Percentiles rank a stretch among this genome's conserved stretches.
These are phyloP conservation scores for Scaptomyza montana DNA, from an alignment of 1,140 invertebrate species.

Conservation along the genomic window DNA sequence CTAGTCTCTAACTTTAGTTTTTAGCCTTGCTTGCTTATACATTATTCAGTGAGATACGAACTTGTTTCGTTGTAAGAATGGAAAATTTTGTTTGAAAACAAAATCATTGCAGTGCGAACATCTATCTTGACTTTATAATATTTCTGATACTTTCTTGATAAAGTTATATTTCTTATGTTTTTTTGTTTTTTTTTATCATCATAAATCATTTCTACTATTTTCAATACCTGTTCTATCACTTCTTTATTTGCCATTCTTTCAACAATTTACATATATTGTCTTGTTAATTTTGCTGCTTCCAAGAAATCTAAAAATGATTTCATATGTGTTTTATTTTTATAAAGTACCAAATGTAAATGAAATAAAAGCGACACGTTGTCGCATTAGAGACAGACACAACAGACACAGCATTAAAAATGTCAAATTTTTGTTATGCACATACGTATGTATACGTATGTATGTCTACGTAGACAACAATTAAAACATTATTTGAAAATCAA, in stretches of 20 bases:
- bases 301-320: conserved; percentile 4
- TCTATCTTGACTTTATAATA: too few relatives aligned
- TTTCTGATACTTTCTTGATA: too few relatives aligned
- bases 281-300: not conserved
- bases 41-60: conserved; percentile 36
- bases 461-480: conserved; percentile 48
- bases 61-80: conserved; percentile 38
- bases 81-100: conserved; percentile 19
- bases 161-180: too few relatives aligned
- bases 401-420: conserved; percentile 22
- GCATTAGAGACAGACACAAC: conserved; percentile 7
- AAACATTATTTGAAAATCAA: conserved; percentile 15
- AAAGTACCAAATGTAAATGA: conserved; percentile 27
- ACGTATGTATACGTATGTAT: not conserved
- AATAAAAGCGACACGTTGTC: conserved; percentile 42
- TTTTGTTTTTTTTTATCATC: not conserved
- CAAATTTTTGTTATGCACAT: conserved; percentile 35
- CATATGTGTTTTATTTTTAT: conserved; percentile 7
- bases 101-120: conserved; percentile 11
- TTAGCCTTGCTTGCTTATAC: conserved; percentile 23
- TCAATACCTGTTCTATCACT: not conserved
- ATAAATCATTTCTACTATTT: not conserved
- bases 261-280: not conserved
- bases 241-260: not conserved
- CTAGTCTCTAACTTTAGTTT: not conserved